Percentiles rank a stretch among this genome's conserved stretches.
phyloP scores from a whole-genome alignment of 2,797 vertebrate species.

The Eospalax fontanierii region DNA sequence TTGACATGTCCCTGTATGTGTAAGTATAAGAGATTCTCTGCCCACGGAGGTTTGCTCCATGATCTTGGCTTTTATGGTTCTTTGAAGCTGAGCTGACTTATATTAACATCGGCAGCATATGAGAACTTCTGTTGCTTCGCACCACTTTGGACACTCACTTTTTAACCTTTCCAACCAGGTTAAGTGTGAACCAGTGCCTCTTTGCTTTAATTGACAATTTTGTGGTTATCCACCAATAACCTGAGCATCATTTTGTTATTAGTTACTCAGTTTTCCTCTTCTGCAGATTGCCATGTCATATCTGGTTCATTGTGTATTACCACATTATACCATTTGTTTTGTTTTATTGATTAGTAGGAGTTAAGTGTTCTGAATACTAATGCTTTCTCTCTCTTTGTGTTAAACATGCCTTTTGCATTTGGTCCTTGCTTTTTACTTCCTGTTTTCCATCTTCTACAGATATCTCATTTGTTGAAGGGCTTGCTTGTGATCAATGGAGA shows the following conservation, averaged over 20 bases:
- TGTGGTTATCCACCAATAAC: conserved; percentile 9
- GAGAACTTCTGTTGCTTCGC: not conserved
- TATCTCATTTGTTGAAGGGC: conserved; percentile 32
- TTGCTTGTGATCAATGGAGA: not conserved
- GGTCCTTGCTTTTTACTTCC: not conserved
- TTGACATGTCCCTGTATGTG: not conserved
- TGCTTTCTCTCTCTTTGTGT: not conserved
- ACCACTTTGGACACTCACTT: conserved; percentile 2
- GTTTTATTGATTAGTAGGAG: conserved; percentile 40
- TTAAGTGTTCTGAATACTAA: conserved; percentile 36
- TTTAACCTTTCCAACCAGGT: conserved; percentile 37
- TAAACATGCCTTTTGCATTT: not conserved
- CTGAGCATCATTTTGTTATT: not conserved
- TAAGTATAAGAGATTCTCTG: not conserved
- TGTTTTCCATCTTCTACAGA: conserved; percentile 41
- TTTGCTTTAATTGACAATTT: conserved; percentile 54
- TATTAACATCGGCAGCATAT: not conserved
- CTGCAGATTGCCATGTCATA: not conserved
- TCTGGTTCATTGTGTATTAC: conserved; percentile 21
- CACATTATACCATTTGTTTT: conserved; percentile 24
- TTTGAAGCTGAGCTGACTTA: conserved; percentile 17
- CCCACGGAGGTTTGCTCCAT: not conserved
- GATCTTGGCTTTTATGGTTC: not conserved
- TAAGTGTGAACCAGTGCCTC: conserved; percentile 5
- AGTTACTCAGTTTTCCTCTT: conserved; percentile 29